Percentiles rank a stretch among this genome's conserved stretches.
phyloP scores from a whole-genome alignment of 2,113 vertebrate genomes.

The Nothoprocta perdicaria region DNA sequence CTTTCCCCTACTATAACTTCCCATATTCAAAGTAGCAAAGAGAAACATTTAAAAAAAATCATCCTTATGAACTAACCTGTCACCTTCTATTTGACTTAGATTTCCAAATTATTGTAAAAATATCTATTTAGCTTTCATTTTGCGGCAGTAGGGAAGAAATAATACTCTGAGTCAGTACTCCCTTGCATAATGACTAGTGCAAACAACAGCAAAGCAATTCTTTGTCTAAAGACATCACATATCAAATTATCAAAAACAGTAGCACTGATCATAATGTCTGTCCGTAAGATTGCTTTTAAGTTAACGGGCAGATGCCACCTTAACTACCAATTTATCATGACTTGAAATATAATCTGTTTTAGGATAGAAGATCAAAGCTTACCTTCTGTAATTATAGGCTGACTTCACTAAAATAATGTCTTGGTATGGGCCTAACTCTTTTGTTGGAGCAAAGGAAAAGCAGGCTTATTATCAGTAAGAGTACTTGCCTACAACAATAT shows the following conservation, averaged over 20 bases:
- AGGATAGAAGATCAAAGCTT: neutral
- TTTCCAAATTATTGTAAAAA: neutral
- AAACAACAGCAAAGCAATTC: neutral
- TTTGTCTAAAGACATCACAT: neutral
- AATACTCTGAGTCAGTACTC: neutral
- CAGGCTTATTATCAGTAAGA: neutral
- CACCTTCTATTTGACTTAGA: neutral
- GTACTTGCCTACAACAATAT: rapidly evolving
- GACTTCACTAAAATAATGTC: neutral
- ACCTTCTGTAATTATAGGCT: neutral
- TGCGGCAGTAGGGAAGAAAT: neutral
- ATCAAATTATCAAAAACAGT: constrained; percentile 21
- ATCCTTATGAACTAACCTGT: neutral
- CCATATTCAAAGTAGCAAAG: neutral
- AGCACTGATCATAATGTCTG: neutral
- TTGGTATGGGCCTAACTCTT: neutral
- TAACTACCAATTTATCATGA: neutral
- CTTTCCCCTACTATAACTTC: neutral
- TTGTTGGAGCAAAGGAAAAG: neutral
- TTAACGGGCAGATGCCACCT: constrained; percentile 11
- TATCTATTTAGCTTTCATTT: neutral
- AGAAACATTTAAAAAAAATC: neutral
- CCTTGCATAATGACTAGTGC: neutral
- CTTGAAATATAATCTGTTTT: neutral
- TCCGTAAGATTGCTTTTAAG: neutral